A percentile compares a stretch with the other conserved stretches of the same genome.
These are phyloP conservation scores for Thereva unica DNA, from an alignment of 2,888 invertebrate species.

Conservation along the genomic window DNA sequence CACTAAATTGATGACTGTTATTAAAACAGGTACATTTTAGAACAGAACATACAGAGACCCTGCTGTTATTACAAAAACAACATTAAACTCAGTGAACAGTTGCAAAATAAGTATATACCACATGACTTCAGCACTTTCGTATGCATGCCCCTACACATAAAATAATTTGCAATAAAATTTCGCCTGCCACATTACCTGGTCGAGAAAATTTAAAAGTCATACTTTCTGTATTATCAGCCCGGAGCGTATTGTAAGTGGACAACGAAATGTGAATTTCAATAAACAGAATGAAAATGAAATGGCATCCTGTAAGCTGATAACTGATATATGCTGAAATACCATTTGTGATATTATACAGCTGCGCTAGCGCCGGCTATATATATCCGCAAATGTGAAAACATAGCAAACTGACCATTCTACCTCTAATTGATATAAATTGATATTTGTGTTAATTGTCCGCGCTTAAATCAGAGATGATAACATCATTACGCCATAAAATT, in stretches of 20 bases:
- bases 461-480: slow-evolving; percentile 36
- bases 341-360: slow-evolving; percentile 29
- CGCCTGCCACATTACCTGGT: slow-evolving; percentile 15
- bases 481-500: slow-evolving; percentile 35
- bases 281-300: slow-evolving; percentile 29
- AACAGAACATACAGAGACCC: too few relatives aligned
- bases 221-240: slow-evolving; percentile 9
- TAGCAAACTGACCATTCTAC: slow-evolving; percentile 29
- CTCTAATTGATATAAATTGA: slow-evolving; percentile 37
- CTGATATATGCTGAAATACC: slow-evolving; percentile 32
- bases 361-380: background rate
- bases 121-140: too few relatives aligned
- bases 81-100: too few relatives aligned
- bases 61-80: too few relatives aligned
- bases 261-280: slow-evolving; percentile 10
- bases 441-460: slow-evolving; percentile 34
- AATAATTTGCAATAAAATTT: too few relatives aligned
- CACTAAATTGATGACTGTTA: too few relatives aligned
- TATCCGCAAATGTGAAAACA: background rate
- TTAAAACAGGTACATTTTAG: too few relatives aligned
- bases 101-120: too few relatives aligned
- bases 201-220: too few relatives aligned
- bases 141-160: too few relatives aligned
- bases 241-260: slow-evolving; percentile 15
- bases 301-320: slow-evolving; percentile 35